phyloP scores from a whole-genome alignment of 2,113 vertebrate genomes.

The Pterocles orientalis region DNA sequence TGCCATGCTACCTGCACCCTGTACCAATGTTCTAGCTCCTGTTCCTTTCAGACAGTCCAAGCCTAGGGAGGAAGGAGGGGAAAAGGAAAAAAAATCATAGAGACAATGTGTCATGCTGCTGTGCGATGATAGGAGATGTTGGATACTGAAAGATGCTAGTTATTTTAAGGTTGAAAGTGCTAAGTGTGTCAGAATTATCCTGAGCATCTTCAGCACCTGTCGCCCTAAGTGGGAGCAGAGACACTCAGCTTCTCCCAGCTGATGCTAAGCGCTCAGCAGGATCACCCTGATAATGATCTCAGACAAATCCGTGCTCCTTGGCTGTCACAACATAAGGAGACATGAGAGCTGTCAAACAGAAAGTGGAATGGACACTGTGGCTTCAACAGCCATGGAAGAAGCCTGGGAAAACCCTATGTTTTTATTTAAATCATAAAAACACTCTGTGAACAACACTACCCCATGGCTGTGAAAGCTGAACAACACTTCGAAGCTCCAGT shows the following conservation, averaged over 20 bases:
- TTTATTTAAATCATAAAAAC: neutral
- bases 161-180: neutral
- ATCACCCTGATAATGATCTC: neutral
- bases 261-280: neutral
- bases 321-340: neutral
- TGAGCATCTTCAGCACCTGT: neutral
- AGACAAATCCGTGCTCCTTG: neutral
- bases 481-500: fast-evolving
- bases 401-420: neutral
- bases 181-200: neutral
- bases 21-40: neutral
- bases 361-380: neutral
- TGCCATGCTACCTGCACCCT: neutral
- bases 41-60: neutral
- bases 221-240: neutral
- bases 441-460: neutral
- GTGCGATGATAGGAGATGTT: neutral
- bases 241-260: neutral
- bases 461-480: neutral
- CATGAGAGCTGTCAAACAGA: neutral
- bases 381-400: neutral
- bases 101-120: fast-evolving
- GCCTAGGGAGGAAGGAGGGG: fast-evolving
- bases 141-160: neutral
- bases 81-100: neutral